These are phyloP conservation scores for Erebia palarica DNA, from an alignment of 2,888 invertebrate genomes.

Conservation along the genomic window DNA sequence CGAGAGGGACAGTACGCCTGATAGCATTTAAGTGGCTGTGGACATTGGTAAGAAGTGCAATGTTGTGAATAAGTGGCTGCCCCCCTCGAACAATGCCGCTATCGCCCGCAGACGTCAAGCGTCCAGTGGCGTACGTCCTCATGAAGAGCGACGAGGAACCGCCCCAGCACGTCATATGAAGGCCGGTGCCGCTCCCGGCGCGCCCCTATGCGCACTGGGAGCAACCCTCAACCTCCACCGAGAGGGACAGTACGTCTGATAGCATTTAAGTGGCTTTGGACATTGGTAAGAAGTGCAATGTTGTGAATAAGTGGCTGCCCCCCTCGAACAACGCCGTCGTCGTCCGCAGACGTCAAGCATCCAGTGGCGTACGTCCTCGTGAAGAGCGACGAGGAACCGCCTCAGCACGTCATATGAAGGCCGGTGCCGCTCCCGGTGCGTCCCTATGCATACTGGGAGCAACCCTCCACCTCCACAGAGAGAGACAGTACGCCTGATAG, in stretches of 20 bases:
- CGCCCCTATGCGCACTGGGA: constrained; percentile 81
- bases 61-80: not conserved
- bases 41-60: constrained; percentile 19
- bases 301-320: too few species aligned
- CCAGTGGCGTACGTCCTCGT: constrained; percentile 85
- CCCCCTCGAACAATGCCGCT: too few species aligned
- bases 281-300: constrained; percentile 19
- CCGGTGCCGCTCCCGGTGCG: constrained; percentile 91
- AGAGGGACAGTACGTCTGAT: constrained; percentile 73
- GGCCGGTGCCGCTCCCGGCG: constrained; percentile 91
- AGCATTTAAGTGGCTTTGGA: constrained; percentile 57
- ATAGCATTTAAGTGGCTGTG: constrained; percentile 60
- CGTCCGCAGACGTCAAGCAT: not conserved
- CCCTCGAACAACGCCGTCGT: too few species aligned
- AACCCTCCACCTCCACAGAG: constrained; percentile 72
- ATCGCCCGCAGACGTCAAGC: too few species aligned
- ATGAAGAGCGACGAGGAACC: constrained; percentile 84
- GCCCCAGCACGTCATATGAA: constrained; percentile 90
- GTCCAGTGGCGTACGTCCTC: constrained; percentile 83
- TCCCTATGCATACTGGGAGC: constrained; percentile 80
- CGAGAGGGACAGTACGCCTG: constrained; percentile 72
- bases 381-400: constrained; percentile 83
- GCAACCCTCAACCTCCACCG: constrained; percentile 74
- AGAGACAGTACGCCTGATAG: constrained; percentile 75
- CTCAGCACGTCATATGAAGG: constrained; percentile 91